These are phyloP conservation scores for Sesia apiformis DNA, from an alignment of 2,888 invertebrate genomes.

Conservation along the genomic window DNA sequence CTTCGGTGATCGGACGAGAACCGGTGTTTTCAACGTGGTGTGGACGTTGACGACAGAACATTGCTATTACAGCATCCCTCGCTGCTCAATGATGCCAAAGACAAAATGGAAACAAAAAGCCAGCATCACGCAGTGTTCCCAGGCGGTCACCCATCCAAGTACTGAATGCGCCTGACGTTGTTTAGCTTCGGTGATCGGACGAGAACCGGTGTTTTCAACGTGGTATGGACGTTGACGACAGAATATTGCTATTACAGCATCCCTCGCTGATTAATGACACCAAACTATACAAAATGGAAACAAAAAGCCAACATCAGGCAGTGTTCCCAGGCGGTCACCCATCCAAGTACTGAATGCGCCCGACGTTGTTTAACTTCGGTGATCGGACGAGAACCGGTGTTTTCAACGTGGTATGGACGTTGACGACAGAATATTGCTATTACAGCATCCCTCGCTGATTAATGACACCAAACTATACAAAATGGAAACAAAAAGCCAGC, in stretches of 20 bases:
- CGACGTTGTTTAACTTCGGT: too few species aligned
- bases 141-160: constrained; percentile 26
- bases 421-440: too few species aligned
- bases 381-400: too few species aligned
- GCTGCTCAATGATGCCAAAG: too few species aligned
- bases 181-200: constrained; percentile 25
- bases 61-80: too few species aligned
- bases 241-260: too few species aligned
- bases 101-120: constrained; percentile 8
- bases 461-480: too few species aligned
- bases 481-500: constrained; percentile 11
- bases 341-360: too few species aligned
- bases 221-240: constrained; percentile 15
- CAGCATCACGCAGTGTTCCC: constrained; percentile 22
- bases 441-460: too few species aligned
- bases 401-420: too few species aligned
- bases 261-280: too few species aligned
- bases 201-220: constrained; percentile 17
- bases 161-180: constrained; percentile 22
- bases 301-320: constrained; percentile 17
- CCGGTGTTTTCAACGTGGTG: constrained; percentile 37
- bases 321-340: constrained; percentile 24
- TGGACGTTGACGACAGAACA: constrained; percentile 1
- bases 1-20: constrained; percentile 49
- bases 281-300: background rate